A percentile compares a stretch with the other conserved stretches of the same genome.
phyloP scores from a whole-genome alignment of 2,797 vertebrate genomes.

The Apodemus agrarius region DNA sequence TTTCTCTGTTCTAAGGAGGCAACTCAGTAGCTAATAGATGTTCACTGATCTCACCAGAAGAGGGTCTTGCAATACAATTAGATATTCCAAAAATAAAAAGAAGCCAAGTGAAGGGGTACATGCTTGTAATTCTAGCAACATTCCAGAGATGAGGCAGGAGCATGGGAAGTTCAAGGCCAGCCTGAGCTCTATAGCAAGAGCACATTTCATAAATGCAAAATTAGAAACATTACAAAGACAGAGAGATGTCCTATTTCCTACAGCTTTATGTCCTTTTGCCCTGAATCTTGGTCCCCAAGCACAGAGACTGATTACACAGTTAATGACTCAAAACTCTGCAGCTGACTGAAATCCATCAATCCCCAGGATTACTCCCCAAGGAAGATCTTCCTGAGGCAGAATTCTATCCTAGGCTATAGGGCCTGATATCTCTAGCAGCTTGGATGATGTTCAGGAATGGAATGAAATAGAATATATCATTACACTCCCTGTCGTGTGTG shows the following conservation, averaged over 20 bases:
- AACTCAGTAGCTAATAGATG: conserved; percentile 5
- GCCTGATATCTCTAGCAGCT: background rate
- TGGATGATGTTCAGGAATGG: conserved; percentile 25
- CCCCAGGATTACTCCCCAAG: background rate
- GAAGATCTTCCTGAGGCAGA: background rate
- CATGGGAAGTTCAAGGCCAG: background rate
- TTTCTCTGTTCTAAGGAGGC: background rate
- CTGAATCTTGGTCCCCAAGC: background rate
- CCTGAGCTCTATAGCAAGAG: background rate
- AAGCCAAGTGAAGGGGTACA: background rate
- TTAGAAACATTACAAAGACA: background rate
- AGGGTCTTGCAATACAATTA: background rate
- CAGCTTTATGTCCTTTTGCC: conserved; percentile 13
- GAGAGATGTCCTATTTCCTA: background rate
- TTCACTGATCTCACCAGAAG: background rate
- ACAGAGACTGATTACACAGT: background rate
- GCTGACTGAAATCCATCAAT: background rate
- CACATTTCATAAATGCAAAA: background rate
- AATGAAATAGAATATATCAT: background rate
- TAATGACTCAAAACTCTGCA: conserved; percentile 23
- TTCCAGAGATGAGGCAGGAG: background rate
- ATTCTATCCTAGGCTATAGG: background rate
- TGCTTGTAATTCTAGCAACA: background rate
- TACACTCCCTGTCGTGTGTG: background rate
- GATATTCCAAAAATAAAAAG: background rate